Base-by-base conservation (phyloP, 1,140 invertebrate genomes). In the Mizuhopecten yessoensis region DNA sequence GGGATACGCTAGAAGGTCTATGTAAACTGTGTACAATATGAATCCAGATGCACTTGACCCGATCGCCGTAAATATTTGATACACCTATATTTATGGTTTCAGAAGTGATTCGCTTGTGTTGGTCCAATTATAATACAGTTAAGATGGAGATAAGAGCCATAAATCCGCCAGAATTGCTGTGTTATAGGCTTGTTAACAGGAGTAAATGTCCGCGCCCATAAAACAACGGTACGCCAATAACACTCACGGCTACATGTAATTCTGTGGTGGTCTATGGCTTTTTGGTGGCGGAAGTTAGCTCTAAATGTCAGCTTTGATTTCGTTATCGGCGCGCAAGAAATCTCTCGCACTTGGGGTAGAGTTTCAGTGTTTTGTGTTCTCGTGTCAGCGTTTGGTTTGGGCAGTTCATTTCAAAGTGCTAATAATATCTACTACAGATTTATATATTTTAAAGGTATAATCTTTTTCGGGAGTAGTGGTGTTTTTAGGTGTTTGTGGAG, bases 91-190 rank as follows among this genome's bases (percentile, higher is more conserved):
- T 75, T 75, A 75, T 75, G 57, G n/a, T 29, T 29, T 75, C 57
- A 29, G 57, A 75, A 75, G 57, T 29, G 57, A 75, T 75, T 75
- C 57, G n/a, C 57, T 75, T 75, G 57, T 75, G 57, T 75, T 75
- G 57, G 57, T n/a, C 57, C 57, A 75, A 75, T 75, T 75, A 75
- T 75, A 75, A 75, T 75, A 75, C 57, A 75, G 57, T 75, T 75
- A 75, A 75, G 57, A 75, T 75, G 57, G 57, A 9, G 57, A 75
- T 75, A 75, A 75, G 57, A 75, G 0, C 3, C 57, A 75, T 75
- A 75, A 75, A 75, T n/a, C 57, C 57, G 57, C 29, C 57, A 75
- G 29, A n/a, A 75, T 75, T 75, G 57, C 57, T 75, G 57, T 75
- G 57, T 75, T 75, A 75, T 75, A 75, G 57, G 23, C 57, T n/a